Percentiles rank a stretch among this genome's conserved stretches.
Evolutionary conservation across 2,113 vertebrate genomes (phyloP).

Genomic region (Stegostoma tigrinum): DNA sequence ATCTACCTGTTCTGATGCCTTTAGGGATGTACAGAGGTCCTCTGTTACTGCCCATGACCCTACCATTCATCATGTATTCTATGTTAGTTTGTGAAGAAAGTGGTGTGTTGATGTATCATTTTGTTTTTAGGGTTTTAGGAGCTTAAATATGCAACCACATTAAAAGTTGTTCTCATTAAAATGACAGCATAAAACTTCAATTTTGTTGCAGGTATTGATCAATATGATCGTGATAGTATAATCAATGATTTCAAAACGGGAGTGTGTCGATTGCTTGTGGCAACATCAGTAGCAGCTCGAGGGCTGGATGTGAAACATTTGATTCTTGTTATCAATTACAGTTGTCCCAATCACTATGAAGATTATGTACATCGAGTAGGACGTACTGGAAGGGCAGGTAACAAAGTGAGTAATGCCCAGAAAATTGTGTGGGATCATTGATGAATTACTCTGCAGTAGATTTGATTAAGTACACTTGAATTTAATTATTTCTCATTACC

Average conservation of each 20-base stretch:
- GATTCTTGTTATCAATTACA: conserved; percentile 93
- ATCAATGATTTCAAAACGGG: conserved; percentile 98
- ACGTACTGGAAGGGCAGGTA: conserved; percentile 87
- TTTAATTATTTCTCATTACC: neutral
- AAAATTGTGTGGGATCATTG: neutral
- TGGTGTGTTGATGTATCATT: neutral
- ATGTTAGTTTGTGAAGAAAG: neutral
- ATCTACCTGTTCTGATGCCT: too few species aligned
- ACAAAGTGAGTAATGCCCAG: conserved; percentile 69
- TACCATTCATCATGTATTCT: too few species aligned
- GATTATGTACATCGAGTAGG: conserved; percentile 96
- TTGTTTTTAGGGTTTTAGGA: neutral
- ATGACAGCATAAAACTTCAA: neutral
- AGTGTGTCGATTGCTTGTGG: conserved; percentile 88
- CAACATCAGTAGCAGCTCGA: conserved; percentile 89
- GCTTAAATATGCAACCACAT: neutral
- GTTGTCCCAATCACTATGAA: conserved; percentile 96
- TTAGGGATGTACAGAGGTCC: too few species aligned
- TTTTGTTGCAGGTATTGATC: conserved; percentile 76
- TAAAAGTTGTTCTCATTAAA: neutral
- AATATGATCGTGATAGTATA: conserved; percentile 96
- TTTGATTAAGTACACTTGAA: neutral
- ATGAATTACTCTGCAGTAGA: neutral
- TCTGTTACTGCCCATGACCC: too few species aligned
- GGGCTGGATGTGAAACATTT: conserved; percentile 94